Evolutionary conservation across 2,113 vertebrate genomes (phyloP).

Genomic region (Peromyscus leucopus): DNA sequence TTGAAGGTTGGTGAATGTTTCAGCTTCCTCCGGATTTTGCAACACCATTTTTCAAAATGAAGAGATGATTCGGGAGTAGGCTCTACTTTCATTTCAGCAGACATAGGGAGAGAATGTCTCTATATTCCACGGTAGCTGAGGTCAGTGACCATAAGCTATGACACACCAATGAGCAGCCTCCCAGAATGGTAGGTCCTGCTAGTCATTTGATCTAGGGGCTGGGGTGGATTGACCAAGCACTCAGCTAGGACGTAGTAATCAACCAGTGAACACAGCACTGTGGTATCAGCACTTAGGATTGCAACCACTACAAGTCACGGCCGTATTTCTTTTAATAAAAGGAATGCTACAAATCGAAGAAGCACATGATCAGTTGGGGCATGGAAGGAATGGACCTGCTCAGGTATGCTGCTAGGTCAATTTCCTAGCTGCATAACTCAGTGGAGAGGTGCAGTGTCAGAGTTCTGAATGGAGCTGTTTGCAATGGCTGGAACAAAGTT

Average conservation of each 20-base stretch:
- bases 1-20: neutral
- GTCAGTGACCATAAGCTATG: neutral
- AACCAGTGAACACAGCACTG: neutral
- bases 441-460: neutral
- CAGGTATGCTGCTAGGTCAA: neutral
- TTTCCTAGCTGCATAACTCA: no score
- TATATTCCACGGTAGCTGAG: neutral
- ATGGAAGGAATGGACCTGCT: neutral
- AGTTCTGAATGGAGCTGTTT: neutral
- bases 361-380: neutral
- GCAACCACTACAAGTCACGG: neutral
- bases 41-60: neutral
- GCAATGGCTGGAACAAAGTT: neutral
- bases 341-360: neutral
- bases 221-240: neutral
- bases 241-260: neutral
- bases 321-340: neutral
- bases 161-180: neutral
- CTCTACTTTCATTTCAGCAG: neutral
- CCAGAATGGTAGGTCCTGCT: neutral
- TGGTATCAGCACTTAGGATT: neutral
- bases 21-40: neutral
- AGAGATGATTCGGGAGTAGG: neutral
- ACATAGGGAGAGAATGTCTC: neutral
- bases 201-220: neutral